phyloP scores from a whole-genome alignment of 2,888 invertebrate species.

The Drosophila algonquin region DNA sequence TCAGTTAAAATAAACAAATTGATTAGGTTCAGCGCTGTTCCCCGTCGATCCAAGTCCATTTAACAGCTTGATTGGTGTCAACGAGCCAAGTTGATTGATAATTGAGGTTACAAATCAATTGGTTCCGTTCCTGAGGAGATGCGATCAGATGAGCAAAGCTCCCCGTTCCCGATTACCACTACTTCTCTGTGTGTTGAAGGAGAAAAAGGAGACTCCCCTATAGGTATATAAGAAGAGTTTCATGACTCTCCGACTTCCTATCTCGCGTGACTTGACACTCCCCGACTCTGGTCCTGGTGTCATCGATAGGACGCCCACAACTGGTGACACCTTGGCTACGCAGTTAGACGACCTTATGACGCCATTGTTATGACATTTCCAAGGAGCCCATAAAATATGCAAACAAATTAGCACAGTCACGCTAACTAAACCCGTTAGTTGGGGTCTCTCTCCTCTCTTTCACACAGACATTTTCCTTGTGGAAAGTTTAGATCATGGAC shows the following conservation, averaged over 20 bases:
- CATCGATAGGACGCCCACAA: constrained; percentile 23
- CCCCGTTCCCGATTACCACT: no score
- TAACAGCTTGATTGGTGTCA: constrained; percentile 31
- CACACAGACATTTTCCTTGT: not conserved
- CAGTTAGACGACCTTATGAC: constrained; percentile 57
- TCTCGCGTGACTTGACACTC: constrained; percentile 24
- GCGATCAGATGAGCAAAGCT: no score
- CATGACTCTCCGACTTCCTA: no score
- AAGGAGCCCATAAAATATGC: constrained; percentile 41
- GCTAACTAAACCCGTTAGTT: constrained; percentile 59
- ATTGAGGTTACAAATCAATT: constrained; percentile 72
- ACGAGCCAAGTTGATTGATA: constrained; percentile 32
- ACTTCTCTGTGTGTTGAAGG: no score
- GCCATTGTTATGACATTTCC: constrained; percentile 66
- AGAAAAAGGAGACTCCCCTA: no score
- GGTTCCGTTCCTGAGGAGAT: not conserved
- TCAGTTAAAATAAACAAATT: constrained; percentile 60
- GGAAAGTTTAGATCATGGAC: constrained; percentile 45
- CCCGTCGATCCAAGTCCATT: constrained; percentile 34
- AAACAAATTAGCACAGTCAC: constrained; percentile 71
- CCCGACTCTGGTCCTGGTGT: constrained; percentile 13
- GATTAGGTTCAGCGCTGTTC: constrained; percentile 34
- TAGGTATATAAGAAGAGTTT: no score
- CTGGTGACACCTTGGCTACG: constrained; percentile 29
- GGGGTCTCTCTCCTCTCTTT: not conserved